phyloP scores from a whole-genome alignment of 2,888 invertebrate species.

The Drosophila niveifrons region DNA sequence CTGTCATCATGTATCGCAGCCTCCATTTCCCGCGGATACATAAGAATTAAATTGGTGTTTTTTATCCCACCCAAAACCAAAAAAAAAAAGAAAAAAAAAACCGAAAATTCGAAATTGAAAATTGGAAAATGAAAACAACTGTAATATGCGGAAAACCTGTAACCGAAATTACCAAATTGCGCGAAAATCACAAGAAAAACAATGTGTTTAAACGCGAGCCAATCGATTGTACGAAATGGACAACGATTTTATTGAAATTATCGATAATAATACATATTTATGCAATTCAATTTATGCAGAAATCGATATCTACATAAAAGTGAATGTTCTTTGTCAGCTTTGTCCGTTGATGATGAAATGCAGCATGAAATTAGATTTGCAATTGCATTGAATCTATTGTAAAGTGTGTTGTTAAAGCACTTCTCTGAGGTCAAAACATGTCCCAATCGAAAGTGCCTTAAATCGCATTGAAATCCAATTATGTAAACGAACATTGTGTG shows the following conservation, averaged over 20 bases:
- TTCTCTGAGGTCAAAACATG: slow-evolving; percentile 12
- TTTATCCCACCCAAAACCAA: not conserved
- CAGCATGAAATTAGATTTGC: too few species aligned
- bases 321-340: slow-evolving; percentile 21
- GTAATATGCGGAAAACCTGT: slow-evolving; percentile 32
- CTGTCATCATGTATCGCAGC: not conserved
- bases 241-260: slow-evolving; percentile 32
- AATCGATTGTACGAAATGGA: slow-evolving; percentile 24
- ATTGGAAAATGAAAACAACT: not conserved
- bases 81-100: not conserved
- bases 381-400: too few species aligned
- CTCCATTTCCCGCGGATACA: slow-evolving; percentile 9
- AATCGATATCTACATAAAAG: slow-evolving; percentile 22
- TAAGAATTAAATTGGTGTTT: slow-evolving; percentile 1
- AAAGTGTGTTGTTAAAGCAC: not conserved
- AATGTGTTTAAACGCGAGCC: slow-evolving; percentile 11
- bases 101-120: not conserved
- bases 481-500: slow-evolving; percentile 19
- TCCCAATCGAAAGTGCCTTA: slow-evolving; percentile 38
- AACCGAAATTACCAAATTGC: slow-evolving; percentile 25
- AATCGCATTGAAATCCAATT: slow-evolving; percentile 42
- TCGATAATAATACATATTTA: slow-evolving; percentile 39
- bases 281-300: not conserved
- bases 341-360: slow-evolving; percentile 7
- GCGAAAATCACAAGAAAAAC: slow-evolving; percentile 37